Conservation (phyloP, 2,888 invertebrate genomes). For the Sarcophaga variegata region DNA sequence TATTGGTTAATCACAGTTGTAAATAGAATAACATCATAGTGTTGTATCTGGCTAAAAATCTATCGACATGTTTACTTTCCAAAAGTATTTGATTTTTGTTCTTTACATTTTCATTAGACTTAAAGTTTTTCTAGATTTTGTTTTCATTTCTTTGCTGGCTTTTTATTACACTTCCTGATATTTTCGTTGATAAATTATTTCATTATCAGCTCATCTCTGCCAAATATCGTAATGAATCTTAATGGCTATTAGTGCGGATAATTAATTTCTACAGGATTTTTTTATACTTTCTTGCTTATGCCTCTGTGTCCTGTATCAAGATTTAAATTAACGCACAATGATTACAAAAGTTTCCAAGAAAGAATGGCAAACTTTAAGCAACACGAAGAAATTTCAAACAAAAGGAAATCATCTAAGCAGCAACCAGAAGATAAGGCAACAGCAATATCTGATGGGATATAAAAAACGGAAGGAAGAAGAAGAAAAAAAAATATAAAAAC, state of each 20-base stretch:
- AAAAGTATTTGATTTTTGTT: neutral
- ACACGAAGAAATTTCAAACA: slow-evolving; percentile 9
- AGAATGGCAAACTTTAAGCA: neutral
- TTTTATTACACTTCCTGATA: neutral
- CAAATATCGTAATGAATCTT: slow-evolving; percentile 31
- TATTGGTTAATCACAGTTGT: too few relatives aligned
- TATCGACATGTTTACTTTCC: neutral
- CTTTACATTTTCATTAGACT: neutral
- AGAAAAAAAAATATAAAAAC: neutral
- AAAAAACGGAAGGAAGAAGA: too few relatives aligned
- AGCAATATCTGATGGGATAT: too few relatives aligned
- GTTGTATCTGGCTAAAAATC: neutral
- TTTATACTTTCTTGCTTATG: neutral
- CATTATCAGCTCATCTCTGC: slow-evolving; percentile 44
- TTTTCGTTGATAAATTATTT: slow-evolving; percentile 41
- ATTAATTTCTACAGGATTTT: slow-evolving; percentile 31
- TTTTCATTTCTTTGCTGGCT: slow-evolving; percentile 3
- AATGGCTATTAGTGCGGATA: slow-evolving; percentile 47
- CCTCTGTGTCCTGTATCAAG: neutral
- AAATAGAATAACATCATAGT: too few relatives aligned
- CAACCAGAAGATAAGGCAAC: too few relatives aligned
- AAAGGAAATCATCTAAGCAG: too few relatives aligned
- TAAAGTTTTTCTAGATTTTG: neutral
- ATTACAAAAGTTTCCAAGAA: neutral
- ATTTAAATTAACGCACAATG: slow-evolving; percentile 13